Evolutionary conservation across 2,797 vertebrate species (phyloP).

Genomic region (Cygnus olor): DNA sequence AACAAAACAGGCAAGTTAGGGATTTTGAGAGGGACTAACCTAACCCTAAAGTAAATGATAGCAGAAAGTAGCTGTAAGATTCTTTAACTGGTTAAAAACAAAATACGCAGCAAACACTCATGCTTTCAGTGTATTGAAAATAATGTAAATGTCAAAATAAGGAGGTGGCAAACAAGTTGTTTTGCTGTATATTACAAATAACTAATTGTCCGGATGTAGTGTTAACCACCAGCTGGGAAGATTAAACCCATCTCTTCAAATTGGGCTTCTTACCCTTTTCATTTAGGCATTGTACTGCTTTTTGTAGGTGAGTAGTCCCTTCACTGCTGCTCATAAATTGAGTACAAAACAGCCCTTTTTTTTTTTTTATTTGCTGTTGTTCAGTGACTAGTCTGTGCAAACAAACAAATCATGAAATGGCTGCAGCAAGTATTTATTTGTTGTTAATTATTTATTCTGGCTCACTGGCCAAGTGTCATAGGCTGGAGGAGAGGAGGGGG

Average conservation of each 20-base stretch:
- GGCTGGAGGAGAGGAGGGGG: rapidly evolving
- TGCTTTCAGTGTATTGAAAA: background rate
- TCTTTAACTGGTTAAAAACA: background rate
- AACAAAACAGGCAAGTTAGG: background rate
- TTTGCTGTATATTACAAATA: background rate
- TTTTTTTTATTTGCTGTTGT: background rate
- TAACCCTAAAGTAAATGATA: background rate
- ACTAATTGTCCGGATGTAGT: background rate
- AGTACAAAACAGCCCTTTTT: background rate
- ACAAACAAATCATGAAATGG: background rate
- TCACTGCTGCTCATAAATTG: background rate
- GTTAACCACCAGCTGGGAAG: background rate
- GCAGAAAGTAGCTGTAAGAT: background rate
- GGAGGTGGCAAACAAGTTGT: background rate
- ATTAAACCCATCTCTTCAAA: background rate
- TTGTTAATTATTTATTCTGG: background rate
- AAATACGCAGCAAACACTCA: background rate
- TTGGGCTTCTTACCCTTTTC: background rate
- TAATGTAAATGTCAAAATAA: background rate
- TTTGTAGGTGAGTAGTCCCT: background rate
- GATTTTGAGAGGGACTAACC: background rate
- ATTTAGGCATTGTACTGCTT: background rate
- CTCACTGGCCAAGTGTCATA: background rate
- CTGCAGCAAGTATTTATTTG: background rate
- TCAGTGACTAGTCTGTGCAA: background rate